phyloP scores from a whole-genome alignment of 2,797 vertebrate species.

The Muscicapa comitata region DNA sequence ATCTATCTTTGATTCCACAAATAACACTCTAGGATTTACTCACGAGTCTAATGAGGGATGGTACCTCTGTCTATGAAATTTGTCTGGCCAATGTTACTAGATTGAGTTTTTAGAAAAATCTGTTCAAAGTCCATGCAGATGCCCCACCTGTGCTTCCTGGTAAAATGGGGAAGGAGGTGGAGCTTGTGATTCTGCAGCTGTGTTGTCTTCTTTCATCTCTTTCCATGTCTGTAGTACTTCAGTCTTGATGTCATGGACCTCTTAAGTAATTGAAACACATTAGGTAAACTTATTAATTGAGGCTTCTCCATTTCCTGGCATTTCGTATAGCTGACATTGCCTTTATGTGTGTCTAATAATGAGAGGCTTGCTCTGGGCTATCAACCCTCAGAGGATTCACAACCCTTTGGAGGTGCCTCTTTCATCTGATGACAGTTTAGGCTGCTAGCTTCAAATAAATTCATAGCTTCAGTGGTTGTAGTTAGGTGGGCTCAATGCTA shows the following conservation, averaged over 20 bases:
- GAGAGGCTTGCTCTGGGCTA: neutral
- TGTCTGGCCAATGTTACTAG: neutral
- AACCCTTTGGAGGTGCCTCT: neutral
- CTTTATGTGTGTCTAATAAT: neutral
- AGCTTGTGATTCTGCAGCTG: neutral
- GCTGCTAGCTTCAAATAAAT: neutral
- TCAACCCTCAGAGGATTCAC: neutral
- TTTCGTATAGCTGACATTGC: neutral
- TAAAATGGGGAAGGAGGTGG: neutral
- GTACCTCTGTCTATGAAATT: neutral
- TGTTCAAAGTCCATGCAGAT: accelerated
- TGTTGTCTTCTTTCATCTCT: neutral
- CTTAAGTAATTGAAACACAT: neutral
- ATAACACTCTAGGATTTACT: neutral
- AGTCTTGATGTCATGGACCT: neutral
- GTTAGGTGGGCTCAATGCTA: neutral
- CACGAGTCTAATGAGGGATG: neutral
- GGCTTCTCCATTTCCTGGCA: neutral
- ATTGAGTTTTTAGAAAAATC: neutral
- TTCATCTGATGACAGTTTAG: neutral
- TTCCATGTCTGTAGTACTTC: neutral
- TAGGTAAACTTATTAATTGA: neutral
- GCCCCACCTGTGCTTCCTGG: neutral
- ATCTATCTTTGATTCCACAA: neutral
- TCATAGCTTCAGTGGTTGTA: neutral